These are phyloP conservation scores for Macrophya annulata DNA, from an alignment of 2,888 invertebrate genomes.

Conservation along the genomic window DNA sequence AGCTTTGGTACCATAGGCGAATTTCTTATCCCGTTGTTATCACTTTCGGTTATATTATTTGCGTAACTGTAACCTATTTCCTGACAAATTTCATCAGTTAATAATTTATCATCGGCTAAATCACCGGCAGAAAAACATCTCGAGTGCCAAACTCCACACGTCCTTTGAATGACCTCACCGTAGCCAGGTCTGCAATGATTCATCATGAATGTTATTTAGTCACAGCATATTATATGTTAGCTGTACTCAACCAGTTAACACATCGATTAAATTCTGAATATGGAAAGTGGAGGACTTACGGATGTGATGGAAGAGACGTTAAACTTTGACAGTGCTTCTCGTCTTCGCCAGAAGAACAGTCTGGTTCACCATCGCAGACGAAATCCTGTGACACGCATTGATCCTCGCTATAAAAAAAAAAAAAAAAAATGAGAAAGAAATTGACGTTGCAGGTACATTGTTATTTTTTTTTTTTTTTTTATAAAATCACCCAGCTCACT, in stretches of 20 bases:
- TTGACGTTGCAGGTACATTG: background rate
- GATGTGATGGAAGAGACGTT: conserved; percentile 71
- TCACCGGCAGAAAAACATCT: conserved; percentile 83
- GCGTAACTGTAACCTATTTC: conserved; percentile 84
- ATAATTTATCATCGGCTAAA: conserved; percentile 72
- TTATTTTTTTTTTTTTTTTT: background rate
- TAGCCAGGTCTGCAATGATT: conserved; percentile 80
- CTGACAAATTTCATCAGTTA: conserved; percentile 84
- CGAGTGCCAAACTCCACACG: conserved; percentile 87
- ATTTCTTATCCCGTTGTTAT: conserved; percentile 42
- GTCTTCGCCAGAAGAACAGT: conserved; percentile 89
- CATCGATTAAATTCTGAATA: conserved; percentile 24
- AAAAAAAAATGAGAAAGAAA: background rate
- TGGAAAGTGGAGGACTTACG: conserved; percentile 68
- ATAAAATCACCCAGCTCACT: conserved; percentile 76
- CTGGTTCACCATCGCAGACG: conserved; percentile 88
- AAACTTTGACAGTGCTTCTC: conserved; percentile 85
- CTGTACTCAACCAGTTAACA: background rate
- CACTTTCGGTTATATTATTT: conserved; percentile 68
- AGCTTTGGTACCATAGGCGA: conserved; percentile 60
- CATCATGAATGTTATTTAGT: conserved; percentile 32
- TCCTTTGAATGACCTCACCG: conserved; percentile 85
- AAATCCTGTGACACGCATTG: conserved; percentile 87
- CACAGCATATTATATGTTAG: background rate
- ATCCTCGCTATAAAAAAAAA: background rate